These are phyloP conservation scores for Drosophila anomalata DNA, from an alignment of 2,888 invertebrate species.

Conservation along the genomic window DNA sequence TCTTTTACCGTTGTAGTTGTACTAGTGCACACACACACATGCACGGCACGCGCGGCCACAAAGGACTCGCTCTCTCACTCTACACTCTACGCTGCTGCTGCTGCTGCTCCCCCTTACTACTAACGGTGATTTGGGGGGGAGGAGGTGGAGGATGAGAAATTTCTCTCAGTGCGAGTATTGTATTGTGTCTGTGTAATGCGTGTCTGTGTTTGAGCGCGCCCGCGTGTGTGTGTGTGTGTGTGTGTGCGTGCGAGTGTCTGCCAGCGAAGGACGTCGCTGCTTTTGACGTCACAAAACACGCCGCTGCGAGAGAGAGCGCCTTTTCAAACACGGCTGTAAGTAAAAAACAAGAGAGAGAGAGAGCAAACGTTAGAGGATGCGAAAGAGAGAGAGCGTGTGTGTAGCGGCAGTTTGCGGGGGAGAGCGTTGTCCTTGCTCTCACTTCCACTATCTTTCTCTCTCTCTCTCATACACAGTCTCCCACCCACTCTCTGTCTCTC, in stretches of 20 bases:
- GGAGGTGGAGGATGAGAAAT: slow-evolving; percentile 18
- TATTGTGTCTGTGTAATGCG: slow-evolving; percentile 30
- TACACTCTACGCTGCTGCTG: no score
- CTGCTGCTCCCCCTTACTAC: not conserved
- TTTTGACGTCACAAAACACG: slow-evolving; percentile 67
- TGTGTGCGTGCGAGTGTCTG: slow-evolving; percentile 45
- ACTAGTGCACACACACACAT: slow-evolving; percentile 49
- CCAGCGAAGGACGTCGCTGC: slow-evolving; percentile 47
- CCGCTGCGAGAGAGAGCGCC: slow-evolving; percentile 22
- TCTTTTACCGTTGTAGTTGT: slow-evolving; percentile 23
- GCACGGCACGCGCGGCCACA: slow-evolving; percentile 21
- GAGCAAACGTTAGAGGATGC: not conserved
- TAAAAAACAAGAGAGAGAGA: slow-evolving; percentile 11
- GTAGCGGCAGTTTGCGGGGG: slow-evolving; percentile 12
- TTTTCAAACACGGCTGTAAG: slow-evolving; percentile 23
- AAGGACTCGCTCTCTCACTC: slow-evolving; percentile 27
- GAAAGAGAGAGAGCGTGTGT: not conserved
- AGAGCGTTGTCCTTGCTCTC: slow-evolving; percentile 43
- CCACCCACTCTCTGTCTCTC: slow-evolving; percentile 24
- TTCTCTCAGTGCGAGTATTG: slow-evolving; percentile 32
- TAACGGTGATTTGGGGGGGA: not conserved
- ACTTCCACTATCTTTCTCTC: slow-evolving; percentile 1
- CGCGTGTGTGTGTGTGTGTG: slow-evolving; percentile 33
- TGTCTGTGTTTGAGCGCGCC: slow-evolving; percentile 14
- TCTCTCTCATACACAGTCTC: slow-evolving; percentile 13